These are phyloP conservation scores for Chamaetylas fuelleborni DNA, from an alignment of 2,113 vertebrate species.

Conservation along the genomic window DNA sequence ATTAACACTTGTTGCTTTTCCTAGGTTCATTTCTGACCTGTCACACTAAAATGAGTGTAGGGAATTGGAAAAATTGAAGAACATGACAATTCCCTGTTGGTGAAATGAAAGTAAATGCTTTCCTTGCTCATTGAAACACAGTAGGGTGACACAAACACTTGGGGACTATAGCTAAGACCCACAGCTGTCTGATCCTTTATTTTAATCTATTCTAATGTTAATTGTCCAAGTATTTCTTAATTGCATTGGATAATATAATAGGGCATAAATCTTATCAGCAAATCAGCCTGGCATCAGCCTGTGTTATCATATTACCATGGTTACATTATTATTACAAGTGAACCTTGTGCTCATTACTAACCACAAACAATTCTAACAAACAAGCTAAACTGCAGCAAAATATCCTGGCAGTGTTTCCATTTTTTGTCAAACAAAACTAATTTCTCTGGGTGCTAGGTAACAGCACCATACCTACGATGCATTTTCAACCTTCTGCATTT, in stretches of 20 bases:
- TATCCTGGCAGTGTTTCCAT: background rate
- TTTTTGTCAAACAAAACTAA: background rate
- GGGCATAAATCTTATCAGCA: constrained; percentile 40
- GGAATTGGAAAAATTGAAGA: background rate
- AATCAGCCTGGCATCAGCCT: constrained; percentile 23
- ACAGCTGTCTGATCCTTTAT: constrained; percentile 28
- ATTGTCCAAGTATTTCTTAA: constrained; percentile 55
- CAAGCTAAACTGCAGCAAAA: constrained; percentile 32
- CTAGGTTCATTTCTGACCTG: background rate
- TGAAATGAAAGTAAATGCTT: background rate
- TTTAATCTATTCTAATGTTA: constrained; percentile 43
- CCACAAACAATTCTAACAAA: constrained; percentile 41
- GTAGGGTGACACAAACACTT: background rate
- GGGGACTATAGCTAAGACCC: background rate
- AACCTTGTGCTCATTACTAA: constrained; percentile 44
- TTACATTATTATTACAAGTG: constrained; percentile 54
- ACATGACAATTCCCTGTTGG: background rate
- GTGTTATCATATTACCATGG: constrained; percentile 50
- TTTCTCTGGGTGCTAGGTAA: background rate
- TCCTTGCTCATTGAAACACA: background rate
- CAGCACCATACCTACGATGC: background rate
- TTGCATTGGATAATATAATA: constrained; percentile 22
- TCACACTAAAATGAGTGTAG: background rate
- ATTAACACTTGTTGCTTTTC: background rate
- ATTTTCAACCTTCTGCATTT: background rate